phyloP scores from a whole-genome alignment of 2,113 vertebrate species.

The Mesocricetus auratus region DNA sequence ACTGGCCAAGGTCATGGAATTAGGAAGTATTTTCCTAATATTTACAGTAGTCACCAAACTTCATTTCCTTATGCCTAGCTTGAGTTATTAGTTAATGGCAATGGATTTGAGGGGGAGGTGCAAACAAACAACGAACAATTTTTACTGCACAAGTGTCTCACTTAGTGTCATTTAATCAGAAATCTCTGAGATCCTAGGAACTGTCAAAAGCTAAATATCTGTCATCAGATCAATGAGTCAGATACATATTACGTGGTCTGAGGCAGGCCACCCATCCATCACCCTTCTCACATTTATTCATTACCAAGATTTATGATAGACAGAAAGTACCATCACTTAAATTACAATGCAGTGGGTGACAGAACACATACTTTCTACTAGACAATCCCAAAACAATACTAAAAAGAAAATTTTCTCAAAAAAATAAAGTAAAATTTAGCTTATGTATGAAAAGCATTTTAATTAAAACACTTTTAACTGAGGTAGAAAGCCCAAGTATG shows the following conservation, averaged over 20 bases:
- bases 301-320: neutral
- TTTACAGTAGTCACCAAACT: neutral
- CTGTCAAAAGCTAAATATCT: neutral
- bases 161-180: slow-evolving; percentile 16
- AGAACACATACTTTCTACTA: neutral
- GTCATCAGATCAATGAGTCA: neutral
- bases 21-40: slow-evolving; percentile 26
- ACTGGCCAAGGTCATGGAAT: neutral
- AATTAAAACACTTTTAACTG: slow-evolving; percentile 73
- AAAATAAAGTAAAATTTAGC: slow-evolving; percentile 56
- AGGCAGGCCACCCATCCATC: neutral
- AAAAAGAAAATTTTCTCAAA: slow-evolving; percentile 60
- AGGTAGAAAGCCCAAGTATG: slow-evolving; percentile 57
- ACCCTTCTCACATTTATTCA: neutral
- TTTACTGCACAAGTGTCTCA: neutral
- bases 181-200: slow-evolving; percentile 42
- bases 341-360: neutral
- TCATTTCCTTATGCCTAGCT: neutral
- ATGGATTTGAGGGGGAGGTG: neutral
- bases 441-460: slow-evolving; percentile 15
- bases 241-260: neutral
- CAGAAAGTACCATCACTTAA: slow-evolving; percentile 20
- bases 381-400: neutral
- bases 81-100: neutral
- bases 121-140: neutral